A percentile compares a stretch with the other conserved stretches of the same genome.
These are phyloP conservation scores for Phaethornis superciliosus DNA, from an alignment of 2,113 vertebrate species.

Conservation along the genomic window DNA sequence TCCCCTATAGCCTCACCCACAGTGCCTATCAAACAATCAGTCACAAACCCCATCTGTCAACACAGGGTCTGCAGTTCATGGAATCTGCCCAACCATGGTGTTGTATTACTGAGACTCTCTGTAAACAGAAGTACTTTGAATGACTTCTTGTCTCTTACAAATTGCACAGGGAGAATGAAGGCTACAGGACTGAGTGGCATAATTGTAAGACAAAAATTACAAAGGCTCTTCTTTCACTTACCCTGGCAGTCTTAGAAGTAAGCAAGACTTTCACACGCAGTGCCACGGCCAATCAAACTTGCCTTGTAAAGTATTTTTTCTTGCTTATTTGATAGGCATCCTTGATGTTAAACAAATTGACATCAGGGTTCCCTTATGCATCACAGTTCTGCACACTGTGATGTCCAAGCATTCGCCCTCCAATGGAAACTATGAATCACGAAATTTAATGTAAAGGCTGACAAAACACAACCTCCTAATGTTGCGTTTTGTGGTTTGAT, in stretches of 20 bases:
- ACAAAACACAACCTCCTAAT: not conserved
- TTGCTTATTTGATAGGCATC: not conserved
- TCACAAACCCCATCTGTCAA: constrained; percentile 60
- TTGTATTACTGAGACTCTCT: constrained; percentile 52
- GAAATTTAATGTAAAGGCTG: not conserved
- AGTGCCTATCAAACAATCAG: constrained; percentile 54
- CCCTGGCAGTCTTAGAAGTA: constrained; percentile 21
- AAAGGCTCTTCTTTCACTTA: constrained; percentile 47
- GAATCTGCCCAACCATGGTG: constrained; percentile 48
- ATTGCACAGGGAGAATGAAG: constrained; percentile 32
- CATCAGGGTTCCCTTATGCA: not conserved
- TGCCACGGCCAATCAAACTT: not conserved
- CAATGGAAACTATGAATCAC: not conserved
- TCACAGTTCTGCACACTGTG: not conserved
- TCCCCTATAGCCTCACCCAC: constrained; percentile 28
- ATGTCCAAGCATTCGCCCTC: not conserved
- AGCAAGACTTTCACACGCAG: constrained; percentile 22
- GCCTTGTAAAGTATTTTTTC: not conserved
- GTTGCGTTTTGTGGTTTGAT: not conserved
- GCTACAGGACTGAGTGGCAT: constrained; percentile 44
- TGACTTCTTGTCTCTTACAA: constrained; percentile 61
- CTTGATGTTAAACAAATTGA: not conserved
- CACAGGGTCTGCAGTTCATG: constrained; percentile 55
- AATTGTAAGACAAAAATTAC: constrained; percentile 59
- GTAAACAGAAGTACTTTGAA: constrained; percentile 63